Percentiles rank a stretch among this genome's conserved stretches.
These are phyloP conservation scores for Hirtodrosophila cameraria DNA, from an alignment of 2,888 invertebrate genomes.

Conservation along the genomic window DNA sequence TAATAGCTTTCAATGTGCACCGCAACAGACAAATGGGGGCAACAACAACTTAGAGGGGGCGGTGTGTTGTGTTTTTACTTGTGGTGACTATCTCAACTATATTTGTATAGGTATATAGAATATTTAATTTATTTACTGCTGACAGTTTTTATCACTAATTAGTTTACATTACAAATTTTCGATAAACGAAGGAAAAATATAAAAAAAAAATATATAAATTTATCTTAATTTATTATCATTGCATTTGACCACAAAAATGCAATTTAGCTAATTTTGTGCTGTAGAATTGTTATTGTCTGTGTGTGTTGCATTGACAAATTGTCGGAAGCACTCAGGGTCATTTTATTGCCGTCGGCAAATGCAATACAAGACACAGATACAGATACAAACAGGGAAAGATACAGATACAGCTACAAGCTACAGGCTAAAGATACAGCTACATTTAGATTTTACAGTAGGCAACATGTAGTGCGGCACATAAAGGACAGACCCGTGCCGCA, in stretches of 20 bases:
- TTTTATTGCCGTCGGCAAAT: conserved; percentile 36
- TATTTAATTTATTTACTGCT: conserved; percentile 72
- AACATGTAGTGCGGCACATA: too few relatives aligned
- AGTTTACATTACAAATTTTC: conserved; percentile 72
- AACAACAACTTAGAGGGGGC: conserved; percentile 29
- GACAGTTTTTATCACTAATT: conserved; percentile 74
- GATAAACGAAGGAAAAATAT: conserved; percentile 36
- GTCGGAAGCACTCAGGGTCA: conserved; percentile 53
- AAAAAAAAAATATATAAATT: conserved; percentile 34
- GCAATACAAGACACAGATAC: not conserved
- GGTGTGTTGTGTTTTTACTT: too few relatives aligned
- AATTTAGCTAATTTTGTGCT: conserved; percentile 63
- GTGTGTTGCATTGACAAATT: conserved; percentile 64
- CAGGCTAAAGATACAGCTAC: too few relatives aligned
- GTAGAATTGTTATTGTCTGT: conserved; percentile 22
- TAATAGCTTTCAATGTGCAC: conserved; percentile 74
- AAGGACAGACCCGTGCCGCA: conserved; percentile 47
- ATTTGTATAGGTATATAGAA: conserved; percentile 49
- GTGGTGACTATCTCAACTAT: conserved; percentile 48
- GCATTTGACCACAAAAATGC: conserved; percentile 74
- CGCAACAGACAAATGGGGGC: conserved; percentile 54
- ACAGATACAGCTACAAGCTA: not conserved
- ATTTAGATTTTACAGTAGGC: too few relatives aligned
- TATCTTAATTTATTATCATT: conserved; percentile 76
- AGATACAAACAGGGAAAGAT: not conserved